Conservation (phyloP, 2,888 invertebrate genomes). For the Nomada ruficornis region DNA sequence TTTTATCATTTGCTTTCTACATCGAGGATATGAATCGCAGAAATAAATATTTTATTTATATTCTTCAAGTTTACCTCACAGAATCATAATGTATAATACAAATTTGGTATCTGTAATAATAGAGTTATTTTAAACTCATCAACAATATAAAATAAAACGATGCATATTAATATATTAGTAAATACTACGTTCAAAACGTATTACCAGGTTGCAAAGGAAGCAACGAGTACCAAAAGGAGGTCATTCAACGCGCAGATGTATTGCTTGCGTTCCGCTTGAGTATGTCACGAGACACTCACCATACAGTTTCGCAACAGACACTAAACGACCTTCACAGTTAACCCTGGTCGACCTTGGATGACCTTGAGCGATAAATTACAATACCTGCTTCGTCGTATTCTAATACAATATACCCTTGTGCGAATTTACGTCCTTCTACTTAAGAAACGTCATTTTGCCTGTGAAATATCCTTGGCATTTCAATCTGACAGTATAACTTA, state of each 20-base stretch:
- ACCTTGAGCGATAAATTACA: conserved; percentile 29
- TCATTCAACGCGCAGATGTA: conserved; percentile 33
- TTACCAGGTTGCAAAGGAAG: neutral
- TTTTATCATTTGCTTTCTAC: too few relatives aligned
- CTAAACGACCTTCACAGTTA: conserved; percentile 24
- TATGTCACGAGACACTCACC: conserved; percentile 21
- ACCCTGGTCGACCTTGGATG: conserved; percentile 33
- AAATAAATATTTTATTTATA: too few relatives aligned
- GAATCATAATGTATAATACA: too few relatives aligned
- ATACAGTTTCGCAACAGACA: conserved; percentile 36
- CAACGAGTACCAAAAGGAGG: conserved; percentile 14
- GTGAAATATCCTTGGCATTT: neutral
- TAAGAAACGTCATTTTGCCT: neutral
- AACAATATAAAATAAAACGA: neutral
- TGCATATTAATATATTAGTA: neutral
- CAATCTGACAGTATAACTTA: too few relatives aligned
- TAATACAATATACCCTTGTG: neutral
- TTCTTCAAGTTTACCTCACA: too few relatives aligned
- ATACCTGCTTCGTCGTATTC: conserved; percentile 4
- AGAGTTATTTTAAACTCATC: neutral
- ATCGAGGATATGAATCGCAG: too few relatives aligned
- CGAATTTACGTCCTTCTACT: neutral
- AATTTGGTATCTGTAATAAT: neutral
- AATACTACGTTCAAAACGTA: neutral
- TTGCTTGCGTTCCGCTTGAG: conserved; percentile 22